phyloP scores from a whole-genome alignment of 1,140 invertebrate genomes.

The Alviniconcha marisindica region DNA sequence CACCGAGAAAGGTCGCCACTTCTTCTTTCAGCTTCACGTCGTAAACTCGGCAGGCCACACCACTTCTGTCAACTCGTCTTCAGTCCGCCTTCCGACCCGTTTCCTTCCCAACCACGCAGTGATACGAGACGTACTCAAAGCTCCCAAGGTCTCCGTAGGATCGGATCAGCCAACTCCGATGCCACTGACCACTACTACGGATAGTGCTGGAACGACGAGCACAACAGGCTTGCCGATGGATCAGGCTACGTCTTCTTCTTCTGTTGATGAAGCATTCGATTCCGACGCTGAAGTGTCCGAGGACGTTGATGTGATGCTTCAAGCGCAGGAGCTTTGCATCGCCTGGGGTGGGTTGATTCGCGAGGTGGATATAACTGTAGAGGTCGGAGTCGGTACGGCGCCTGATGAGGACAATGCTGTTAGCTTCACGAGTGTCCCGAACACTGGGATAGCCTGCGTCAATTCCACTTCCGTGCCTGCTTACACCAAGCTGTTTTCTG shows the following conservation, averaged over 20 bases:
- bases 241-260: neutral
- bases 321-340: constrained; percentile 39
- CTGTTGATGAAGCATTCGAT: neutral
- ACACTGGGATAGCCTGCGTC: neutral
- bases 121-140: constrained; percentile 42
- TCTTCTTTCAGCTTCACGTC: constrained; percentile 42
- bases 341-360: constrained; percentile 50
- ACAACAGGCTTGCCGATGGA: too few relatives aligned
- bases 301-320: constrained; percentile 40
- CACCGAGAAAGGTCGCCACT: neutral
- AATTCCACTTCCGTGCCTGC: neutral
- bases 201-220: too few relatives aligned
- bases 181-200: too few relatives aligned
- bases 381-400: constrained; percentile 48
- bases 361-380: constrained; percentile 42
- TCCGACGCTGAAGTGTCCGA: neutral
- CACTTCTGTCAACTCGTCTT: constrained; percentile 24
- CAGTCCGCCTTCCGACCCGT: constrained; percentile 44
- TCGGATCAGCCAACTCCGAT: too few relatives aligned
- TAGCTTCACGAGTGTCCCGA: neutral
- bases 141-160: too few relatives aligned
- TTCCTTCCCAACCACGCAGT: constrained; percentile 46
- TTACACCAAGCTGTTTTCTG: constrained; percentile 23
- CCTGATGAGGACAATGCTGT: neutral
- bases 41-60: constrained; percentile 46